Conservation (phyloP, 2,113 vertebrate species). For the Butorides virescens region DNA sequence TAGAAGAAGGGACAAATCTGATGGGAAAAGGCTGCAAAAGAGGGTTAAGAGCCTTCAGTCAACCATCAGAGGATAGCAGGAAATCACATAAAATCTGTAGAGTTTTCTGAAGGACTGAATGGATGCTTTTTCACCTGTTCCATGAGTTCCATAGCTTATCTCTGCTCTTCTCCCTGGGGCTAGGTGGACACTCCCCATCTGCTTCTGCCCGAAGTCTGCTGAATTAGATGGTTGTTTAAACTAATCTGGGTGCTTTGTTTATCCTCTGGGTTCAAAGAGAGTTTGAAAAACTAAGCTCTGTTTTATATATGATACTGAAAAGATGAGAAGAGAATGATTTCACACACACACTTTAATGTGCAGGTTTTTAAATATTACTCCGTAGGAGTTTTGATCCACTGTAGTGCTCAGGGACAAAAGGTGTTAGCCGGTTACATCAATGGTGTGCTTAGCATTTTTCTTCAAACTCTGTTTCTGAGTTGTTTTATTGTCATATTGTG, state of each 20-base stretch:
- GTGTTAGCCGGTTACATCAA: background rate
- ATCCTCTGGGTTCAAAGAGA: background rate
- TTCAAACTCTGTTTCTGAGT: background rate
- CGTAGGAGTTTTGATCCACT: background rate
- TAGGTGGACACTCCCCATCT: background rate
- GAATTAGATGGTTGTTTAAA: background rate
- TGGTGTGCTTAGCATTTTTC: background rate
- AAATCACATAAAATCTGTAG: fast-evolving
- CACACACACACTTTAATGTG: background rate
- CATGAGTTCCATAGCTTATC: background rate
- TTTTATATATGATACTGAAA: background rate
- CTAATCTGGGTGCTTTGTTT: background rate
- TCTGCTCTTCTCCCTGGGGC: background rate
- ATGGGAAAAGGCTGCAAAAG: background rate
- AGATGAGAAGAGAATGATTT: background rate
- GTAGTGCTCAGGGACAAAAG: background rate
- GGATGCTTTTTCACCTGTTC: background rate
- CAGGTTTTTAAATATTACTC: background rate
- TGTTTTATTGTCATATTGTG: background rate
- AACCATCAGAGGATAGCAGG: background rate
- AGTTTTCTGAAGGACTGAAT: background rate
- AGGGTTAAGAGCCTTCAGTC: background rate
- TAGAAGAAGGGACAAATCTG: background rate
- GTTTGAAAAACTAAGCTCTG: background rate
- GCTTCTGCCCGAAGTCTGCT: background rate